Percentiles rank a stretch among this genome's conserved stretches.
phyloP scores from a whole-genome alignment of 2,113 vertebrate genomes.

The Isurus oxyrinchus region DNA sequence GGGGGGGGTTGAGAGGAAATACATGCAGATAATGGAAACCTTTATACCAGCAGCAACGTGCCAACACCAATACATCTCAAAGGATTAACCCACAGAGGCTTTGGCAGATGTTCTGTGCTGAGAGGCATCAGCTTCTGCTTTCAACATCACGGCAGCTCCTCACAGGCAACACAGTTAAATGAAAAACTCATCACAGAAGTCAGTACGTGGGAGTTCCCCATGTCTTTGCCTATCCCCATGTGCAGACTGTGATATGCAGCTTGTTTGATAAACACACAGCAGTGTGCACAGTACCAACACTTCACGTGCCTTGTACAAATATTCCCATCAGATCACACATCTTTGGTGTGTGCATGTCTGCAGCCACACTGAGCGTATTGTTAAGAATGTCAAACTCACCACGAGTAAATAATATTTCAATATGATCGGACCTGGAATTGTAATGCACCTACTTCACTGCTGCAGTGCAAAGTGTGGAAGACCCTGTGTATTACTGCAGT shows the following conservation, averaged over 20 bases:
- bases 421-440: background rate
- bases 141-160: background rate
- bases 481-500: background rate
- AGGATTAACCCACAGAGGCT: background rate
- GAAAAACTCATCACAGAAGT: background rate
- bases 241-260: background rate
- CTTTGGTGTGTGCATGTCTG: background rate
- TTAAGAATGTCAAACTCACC: background rate
- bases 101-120: background rate
- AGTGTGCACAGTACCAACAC: background rate
- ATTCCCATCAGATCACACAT: background rate
- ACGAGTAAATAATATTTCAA: background rate
- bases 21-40: background rate
- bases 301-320: background rate
- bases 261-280: background rate
- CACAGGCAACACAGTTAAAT: background rate
- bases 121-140: background rate
- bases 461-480: background rate
- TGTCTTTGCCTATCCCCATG: background rate
- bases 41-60: background rate
- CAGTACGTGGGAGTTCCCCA: background rate
- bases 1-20: too few relatives aligned
- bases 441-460: background rate
- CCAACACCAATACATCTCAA: background rate
- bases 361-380: background rate